Evolutionary conservation across 1,140 invertebrate genomes (phyloP).

Genomic region (roundworm (Caenorhabditis elegans)): WBcel235 BX284603.4:9304001-9304500

Average conservation of each 20-base stretch:
- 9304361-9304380: no score
- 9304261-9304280: no score
- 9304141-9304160: background rate
- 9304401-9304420: no score
- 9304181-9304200: background rate
- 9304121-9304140: background rate
- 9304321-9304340: no score
- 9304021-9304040: background rate
- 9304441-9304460: background rate
- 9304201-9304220: background rate
- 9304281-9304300: no score
- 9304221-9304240: no score
- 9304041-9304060: slow-evolving; percentile 10
- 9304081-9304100: background rate
- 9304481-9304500: slow-evolving; percentile 9
- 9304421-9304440: no score
- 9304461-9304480: background rate
- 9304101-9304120: slow-evolving; percentile 9
- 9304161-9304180: background rate
- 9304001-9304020: background rate
- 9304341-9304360: no score
- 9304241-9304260: no score
- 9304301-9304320: no score
- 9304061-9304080: background rate
- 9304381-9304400: no score